Conservation (phyloP, 2,113 vertebrate genomes). For the Diadophis punctatus region DNA sequence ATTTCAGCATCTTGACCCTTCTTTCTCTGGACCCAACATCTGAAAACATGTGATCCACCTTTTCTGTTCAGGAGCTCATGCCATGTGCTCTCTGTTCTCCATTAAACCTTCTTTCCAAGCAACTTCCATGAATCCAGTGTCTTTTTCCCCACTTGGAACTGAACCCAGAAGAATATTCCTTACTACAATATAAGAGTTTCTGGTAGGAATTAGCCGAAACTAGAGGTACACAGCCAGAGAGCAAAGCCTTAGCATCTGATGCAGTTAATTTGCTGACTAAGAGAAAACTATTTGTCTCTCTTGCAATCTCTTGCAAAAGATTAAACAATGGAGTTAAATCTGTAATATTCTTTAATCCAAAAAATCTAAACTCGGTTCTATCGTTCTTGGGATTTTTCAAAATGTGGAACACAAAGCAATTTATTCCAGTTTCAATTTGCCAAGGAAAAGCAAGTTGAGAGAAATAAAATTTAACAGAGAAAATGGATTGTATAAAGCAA, state of each 20-base stretch:
- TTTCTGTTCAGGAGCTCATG: too few species aligned
- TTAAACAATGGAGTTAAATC: neutral
- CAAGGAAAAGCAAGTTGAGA: neutral
- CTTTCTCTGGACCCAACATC: too few species aligned
- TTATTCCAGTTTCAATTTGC: neutral
- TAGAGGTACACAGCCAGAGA: neutral
- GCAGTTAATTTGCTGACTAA: neutral
- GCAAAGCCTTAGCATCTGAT: neutral
- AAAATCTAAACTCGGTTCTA: neutral
- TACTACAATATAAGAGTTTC: neutral
- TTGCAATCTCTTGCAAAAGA: neutral
- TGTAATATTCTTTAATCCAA: neutral
- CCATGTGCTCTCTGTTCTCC: too few species aligned
- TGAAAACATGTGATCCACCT: too few species aligned
- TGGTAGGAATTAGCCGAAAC: neutral
- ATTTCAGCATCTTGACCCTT: too few species aligned
- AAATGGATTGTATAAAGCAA: neutral
- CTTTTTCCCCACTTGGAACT: too few species aligned
- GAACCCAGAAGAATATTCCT: too few species aligned
- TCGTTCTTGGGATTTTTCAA: neutral
- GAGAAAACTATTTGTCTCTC: neutral
- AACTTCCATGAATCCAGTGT: too few species aligned
- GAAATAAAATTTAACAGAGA: neutral
- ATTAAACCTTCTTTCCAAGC: too few species aligned
- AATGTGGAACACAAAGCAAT: neutral